Percentiles rank a stretch among this genome's conserved stretches.
phyloP scores from a whole-genome alignment of 2,797 vertebrate genomes.

The Platalea minor region DNA sequence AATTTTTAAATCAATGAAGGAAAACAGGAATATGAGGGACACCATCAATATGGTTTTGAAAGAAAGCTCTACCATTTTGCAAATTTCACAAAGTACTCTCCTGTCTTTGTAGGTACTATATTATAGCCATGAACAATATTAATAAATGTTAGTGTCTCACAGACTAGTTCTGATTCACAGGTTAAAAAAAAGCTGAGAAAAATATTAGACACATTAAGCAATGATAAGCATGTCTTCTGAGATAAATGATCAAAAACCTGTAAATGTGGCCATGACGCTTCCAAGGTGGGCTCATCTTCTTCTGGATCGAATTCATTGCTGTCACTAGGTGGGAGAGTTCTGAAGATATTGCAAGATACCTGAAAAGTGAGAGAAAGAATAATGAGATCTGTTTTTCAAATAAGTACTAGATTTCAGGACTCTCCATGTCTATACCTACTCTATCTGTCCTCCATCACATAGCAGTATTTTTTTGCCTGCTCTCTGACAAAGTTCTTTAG shows the following conservation, averaged over 20 bases:
- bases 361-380: conserved; percentile 67
- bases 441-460: not conserved
- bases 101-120: not conserved
- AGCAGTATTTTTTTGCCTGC: not conserved
- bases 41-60: not conserved
- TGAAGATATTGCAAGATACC: conserved; percentile 99
- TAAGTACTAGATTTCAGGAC: not conserved
- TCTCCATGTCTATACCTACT: not conserved
- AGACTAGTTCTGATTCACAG: not conserved
- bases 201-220: not conserved
- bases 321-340: conserved; percentile 98
- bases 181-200: not conserved
- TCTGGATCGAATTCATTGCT: conserved; percentile 99
- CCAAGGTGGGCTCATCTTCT: conserved; percentile 97
- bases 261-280: conserved; percentile 98
- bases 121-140: not conserved
- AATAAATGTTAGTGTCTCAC: not conserved
- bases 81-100: not conserved
- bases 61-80: not conserved
- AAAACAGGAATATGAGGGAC: not conserved
- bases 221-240: not conserved
- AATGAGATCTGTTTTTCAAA: conserved; percentile 13
- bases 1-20: not conserved
- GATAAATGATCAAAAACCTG: conserved; percentile 76
- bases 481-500: not conserved